Percentiles rank a stretch among this genome's conserved stretches.
These are phyloP conservation scores for Enteromius anoplus DNA, from an alignment of 2,797 vertebrate species.

Conservation along the genomic window DNA sequence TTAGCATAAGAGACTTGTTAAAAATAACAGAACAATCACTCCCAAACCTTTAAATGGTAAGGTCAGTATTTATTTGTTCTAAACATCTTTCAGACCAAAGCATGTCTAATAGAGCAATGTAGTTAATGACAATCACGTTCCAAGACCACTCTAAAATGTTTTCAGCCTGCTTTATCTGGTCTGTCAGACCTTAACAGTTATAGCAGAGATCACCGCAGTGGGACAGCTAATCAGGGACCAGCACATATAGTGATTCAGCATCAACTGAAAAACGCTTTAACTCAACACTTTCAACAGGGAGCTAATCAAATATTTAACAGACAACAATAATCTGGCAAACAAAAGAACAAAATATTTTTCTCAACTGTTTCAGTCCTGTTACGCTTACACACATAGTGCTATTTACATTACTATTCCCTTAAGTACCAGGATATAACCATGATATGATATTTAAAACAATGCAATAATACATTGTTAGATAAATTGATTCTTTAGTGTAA, in stretches of 20 bases:
- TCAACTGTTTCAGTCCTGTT: neutral
- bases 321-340: neutral
- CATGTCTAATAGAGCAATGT: neutral
- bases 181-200: conserved; percentile 34
- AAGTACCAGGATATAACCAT: neutral
- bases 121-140: conserved; percentile 2
- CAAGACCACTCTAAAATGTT: conserved; percentile 4
- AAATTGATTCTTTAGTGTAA: neutral
- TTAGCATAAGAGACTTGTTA: neutral
- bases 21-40: neutral
- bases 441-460: neutral
- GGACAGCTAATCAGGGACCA: conserved; percentile 68
- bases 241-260: conserved; percentile 71
- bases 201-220: conserved; percentile 12
- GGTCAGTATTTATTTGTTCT: neutral
- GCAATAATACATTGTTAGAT: no score
- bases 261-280: conserved; percentile 69
- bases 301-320: conserved; percentile 34
- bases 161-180: conserved; percentile 25
- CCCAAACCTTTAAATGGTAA: neutral
- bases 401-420: neutral
- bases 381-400: neutral
- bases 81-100: neutral
- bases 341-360: neutral
- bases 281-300: conserved; percentile 64